Evolutionary conservation across 92 coral and sea anemone species (phyloP), one percentile per base, ranked within the genome.

Genomic region (Zoanthus sociatus): DNA sequence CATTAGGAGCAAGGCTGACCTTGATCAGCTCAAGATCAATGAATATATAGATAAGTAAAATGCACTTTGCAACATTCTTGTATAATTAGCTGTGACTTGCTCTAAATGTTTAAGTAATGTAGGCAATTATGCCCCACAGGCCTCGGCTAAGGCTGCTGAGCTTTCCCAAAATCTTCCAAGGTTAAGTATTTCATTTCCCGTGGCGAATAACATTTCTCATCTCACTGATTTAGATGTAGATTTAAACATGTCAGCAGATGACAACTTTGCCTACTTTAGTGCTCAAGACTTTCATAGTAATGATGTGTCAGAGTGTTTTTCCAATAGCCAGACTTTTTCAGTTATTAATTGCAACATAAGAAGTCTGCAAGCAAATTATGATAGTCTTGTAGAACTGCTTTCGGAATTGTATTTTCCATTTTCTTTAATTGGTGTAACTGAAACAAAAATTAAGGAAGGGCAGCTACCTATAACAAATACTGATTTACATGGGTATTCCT

Each of bases 11-110:
- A 70, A 70, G 75, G 51, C 75, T 70, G 75, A 70, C 75, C 47
- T 70, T 70, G 75, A 70, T 70, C 75, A 71, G 76, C 76, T 71
- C 76, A 33, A 71, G 76, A 71, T 53, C 76, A 71, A 71, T 71
- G 76, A 53, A 71, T 71, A 14, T 33, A 71, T 71, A 71, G 30
- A 71, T 71, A 71, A 71, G 76, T 71, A 71, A 71, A 71, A 71
- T 71, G 76, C 42, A 71, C 77, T 71, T 71, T 71, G 51, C 76
- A 71, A 71, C 76, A 71, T 71, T 71, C 76, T 71, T 71, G 53
- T 71, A 71, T 71, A 71, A 71, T 71, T 71, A 71, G 76, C 54
- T 71, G 21, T 71, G 76, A 71, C 76, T 71, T 71, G 76, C 76
- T 71, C 76, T 71, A 71, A 71, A 71, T 71, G 76, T 71, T 71